These are phyloP conservation scores for Indicator indicator DNA, from an alignment of 2,113 vertebrate species.

Conservation along the genomic window DNA sequence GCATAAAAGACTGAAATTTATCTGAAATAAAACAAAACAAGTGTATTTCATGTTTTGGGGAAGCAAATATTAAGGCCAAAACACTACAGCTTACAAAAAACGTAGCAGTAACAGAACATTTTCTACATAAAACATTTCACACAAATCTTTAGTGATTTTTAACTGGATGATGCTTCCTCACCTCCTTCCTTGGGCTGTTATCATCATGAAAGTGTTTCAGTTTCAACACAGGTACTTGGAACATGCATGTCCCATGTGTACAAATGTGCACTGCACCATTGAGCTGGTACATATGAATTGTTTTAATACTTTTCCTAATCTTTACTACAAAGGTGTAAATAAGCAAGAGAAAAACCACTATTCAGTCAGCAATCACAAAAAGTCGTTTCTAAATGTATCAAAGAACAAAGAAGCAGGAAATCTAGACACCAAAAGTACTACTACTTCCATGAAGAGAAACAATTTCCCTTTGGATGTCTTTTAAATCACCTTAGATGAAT, in stretches of 20 bases:
- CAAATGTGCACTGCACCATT: too few relatives aligned
- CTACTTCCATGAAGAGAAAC: neutral
- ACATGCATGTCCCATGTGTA: fast-evolving
- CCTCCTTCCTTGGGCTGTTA: neutral
- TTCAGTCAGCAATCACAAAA: neutral
- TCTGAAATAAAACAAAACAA: neutral
- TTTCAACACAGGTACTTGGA: neutral
- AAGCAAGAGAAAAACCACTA: neutral
- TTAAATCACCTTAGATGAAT: neutral
- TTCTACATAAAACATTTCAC: neutral
- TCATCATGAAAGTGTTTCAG: neutral
- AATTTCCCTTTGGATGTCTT: neutral
- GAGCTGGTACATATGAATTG: neutral
- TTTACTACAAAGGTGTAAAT: neutral
- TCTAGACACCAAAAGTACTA: neutral
- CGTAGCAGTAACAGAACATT: neutral
- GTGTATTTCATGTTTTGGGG: neutral
- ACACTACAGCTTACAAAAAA: neutral
- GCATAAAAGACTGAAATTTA: neutral
- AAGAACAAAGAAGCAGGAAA: neutral
- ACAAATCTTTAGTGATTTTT: neutral
- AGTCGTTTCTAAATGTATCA: neutral
- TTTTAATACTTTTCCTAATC: neutral
- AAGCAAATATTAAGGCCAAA: neutral
- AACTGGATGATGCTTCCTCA: neutral